Evolutionary conservation across 2,113 vertebrate genomes (phyloP).

Genomic region (Recurvirostra avosetta): DNA sequence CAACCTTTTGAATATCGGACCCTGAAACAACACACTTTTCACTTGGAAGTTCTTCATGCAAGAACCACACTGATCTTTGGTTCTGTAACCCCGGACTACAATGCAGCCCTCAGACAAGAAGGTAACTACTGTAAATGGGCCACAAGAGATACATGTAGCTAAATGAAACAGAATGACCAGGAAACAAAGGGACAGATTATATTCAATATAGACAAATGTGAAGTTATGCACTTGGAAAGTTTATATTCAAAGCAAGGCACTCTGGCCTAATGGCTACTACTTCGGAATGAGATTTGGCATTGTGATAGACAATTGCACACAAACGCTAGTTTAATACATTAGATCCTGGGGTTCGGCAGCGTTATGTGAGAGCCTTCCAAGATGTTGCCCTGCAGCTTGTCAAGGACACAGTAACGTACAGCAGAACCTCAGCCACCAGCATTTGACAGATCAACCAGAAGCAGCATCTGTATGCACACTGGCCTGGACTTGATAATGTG

Average conservation of each 20-base stretch:
- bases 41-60: background rate
- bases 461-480: fast-evolving
- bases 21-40: background rate
- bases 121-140: background rate
- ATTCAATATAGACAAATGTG: background rate
- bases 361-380: fast-evolving
- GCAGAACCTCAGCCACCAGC: background rate
- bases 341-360: background rate
- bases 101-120: background rate
- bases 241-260: background rate
- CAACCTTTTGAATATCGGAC: background rate
- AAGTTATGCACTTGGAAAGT: background rate
- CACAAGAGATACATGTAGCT: background rate
- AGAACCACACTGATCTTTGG: background rate
- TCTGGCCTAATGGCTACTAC: background rate
- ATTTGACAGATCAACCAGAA: background rate
- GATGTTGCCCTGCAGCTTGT: fast-evolving
- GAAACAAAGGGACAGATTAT: background rate
- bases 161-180: background rate
- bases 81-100: background rate
- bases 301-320: background rate
- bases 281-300: background rate
- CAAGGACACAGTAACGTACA: background rate
- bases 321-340: background rate
- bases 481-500: fast-evolving